These are phyloP conservation scores for Drosophila suboccidentalis DNA, from an alignment of 2,888 invertebrate genomes.

Conservation along the genomic window DNA sequence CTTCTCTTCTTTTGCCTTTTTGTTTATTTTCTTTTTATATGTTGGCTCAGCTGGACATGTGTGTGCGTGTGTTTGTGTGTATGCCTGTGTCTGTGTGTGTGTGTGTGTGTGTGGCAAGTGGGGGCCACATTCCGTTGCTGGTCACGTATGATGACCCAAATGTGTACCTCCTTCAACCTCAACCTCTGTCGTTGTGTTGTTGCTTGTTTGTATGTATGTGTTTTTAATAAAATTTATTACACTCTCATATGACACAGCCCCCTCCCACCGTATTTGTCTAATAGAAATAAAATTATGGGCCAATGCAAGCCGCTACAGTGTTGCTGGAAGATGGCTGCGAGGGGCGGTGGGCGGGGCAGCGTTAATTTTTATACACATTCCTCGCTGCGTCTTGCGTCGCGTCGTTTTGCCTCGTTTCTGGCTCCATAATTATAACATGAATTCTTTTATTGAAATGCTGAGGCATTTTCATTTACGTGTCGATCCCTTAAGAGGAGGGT, in stretches of 20 bases:
- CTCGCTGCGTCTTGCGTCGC: conserved; percentile 14
- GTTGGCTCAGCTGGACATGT: conserved; percentile 71
- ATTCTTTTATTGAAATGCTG: conserved; percentile 71
- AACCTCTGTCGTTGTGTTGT: conserved; percentile 29
- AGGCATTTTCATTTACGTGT: conserved; percentile 62
- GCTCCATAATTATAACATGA: conserved; percentile 72
- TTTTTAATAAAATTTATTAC: conserved; percentile 79
- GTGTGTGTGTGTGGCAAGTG: conserved; percentile 2
- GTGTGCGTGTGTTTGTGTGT: conserved; percentile 1
- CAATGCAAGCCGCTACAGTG: conserved; percentile 26
- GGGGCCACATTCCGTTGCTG: conserved; percentile 60
- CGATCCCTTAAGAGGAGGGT: neutral
- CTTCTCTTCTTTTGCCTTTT: conserved; percentile 23
- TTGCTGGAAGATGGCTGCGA: neutral
- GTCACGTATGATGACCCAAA: conserved; percentile 79
- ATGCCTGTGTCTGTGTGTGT: neutral
- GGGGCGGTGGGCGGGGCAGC: conserved; percentile 3
- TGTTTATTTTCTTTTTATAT: conserved; percentile 67
- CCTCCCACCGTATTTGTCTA: conserved; percentile 68
- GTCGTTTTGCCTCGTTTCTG: conserved; percentile 32
- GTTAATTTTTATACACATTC: conserved; percentile 64
- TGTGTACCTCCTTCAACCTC: conserved; percentile 40
- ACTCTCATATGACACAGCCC: conserved; percentile 66
- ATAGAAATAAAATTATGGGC: conserved; percentile 72
- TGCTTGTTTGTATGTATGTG: conserved; percentile 40